Evolutionary conservation across 2,888 invertebrate genomes (phyloP).

Genomic region (Polydesmus complanatus): DNA sequence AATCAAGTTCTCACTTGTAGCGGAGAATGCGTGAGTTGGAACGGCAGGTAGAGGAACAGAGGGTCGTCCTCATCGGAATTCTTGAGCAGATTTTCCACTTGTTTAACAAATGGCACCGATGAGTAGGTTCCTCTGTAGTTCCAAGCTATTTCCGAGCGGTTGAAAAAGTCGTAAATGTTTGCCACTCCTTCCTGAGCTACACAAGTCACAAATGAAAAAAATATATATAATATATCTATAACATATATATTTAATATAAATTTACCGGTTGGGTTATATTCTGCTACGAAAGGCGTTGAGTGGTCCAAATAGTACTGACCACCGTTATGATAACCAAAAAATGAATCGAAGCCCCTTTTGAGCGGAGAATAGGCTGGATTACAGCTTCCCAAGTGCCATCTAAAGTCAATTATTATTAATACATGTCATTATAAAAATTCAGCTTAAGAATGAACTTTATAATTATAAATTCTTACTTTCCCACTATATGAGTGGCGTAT

Average conservation of each 20-base stretch:
- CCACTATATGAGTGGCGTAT: conserved; percentile 15
- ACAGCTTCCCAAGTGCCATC: conserved; percentile 39
- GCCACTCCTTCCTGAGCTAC: background rate
- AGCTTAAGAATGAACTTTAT: background rate
- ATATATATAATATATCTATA: no score
- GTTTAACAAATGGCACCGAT: conserved; percentile 18
- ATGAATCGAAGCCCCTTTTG: conserved; percentile 36
- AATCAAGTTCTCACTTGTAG: conserved; percentile 19
- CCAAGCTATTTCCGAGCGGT: background rate
- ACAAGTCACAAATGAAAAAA: no score
- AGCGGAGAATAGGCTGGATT: conserved; percentile 33
- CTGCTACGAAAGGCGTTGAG: background rate
- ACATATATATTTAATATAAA: no score
- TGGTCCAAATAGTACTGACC: conserved; percentile 27
- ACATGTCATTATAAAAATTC: background rate
- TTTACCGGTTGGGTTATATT: no score
- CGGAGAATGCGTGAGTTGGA: conserved; percentile 22
- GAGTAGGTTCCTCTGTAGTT: background rate
- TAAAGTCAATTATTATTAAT: conserved; percentile 18
- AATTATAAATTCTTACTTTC: conserved; percentile 15
- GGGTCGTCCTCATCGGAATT: conserved; percentile 20
- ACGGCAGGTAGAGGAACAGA: conserved; percentile 22
- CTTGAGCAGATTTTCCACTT: conserved; percentile 21
- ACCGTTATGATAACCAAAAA: conserved; percentile 34
- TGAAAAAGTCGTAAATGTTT: background rate